phyloP scores from a whole-genome alignment of 1,140 invertebrate genomes.

The Araneus ventricosus region DNA sequence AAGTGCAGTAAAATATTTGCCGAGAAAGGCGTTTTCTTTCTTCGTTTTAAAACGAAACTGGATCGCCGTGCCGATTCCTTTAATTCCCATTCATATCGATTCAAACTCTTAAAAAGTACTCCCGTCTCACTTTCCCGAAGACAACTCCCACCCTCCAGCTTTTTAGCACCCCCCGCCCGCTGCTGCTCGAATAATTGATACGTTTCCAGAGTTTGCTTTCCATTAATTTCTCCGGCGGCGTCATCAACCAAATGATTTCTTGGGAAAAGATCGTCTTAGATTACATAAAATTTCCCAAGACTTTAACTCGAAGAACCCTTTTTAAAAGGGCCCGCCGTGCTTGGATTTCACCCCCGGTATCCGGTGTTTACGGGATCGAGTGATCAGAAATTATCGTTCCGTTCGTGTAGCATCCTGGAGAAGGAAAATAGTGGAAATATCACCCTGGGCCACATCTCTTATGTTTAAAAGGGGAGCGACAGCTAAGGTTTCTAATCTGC shows the following conservation, averaged over 20 bases:
- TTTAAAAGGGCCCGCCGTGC: conserved; percentile 46
- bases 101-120: conserved; percentile 48
- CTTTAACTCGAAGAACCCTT: conserved; percentile 58
- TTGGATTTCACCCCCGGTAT: conserved; percentile 57
- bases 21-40: background rate
- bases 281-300: conserved; percentile 68
- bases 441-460: conserved; percentile 38
- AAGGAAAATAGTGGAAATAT: conserved; percentile 36
- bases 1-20: background rate
- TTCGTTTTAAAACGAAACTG: background rate
- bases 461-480: background rate
- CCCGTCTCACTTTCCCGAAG: conserved; percentile 32
- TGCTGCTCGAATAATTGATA: conserved; percentile 67
- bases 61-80: conserved; percentile 31
- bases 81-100: conserved; percentile 62
- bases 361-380: conserved; percentile 70
- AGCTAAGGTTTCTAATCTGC: conserved; percentile 39
- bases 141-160: background rate
- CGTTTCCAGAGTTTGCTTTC: conserved; percentile 69
- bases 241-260: conserved; percentile 73
- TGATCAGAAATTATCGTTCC: conserved; percentile 68
- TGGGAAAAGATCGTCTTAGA: conserved; percentile 45
- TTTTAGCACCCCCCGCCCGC: background rate
- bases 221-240: conserved; percentile 72
- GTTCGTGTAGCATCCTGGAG: background rate